Evolutionary conservation across 1,140 invertebrate genomes (phyloP).

Genomic region (Pomacea maculata): DNA sequence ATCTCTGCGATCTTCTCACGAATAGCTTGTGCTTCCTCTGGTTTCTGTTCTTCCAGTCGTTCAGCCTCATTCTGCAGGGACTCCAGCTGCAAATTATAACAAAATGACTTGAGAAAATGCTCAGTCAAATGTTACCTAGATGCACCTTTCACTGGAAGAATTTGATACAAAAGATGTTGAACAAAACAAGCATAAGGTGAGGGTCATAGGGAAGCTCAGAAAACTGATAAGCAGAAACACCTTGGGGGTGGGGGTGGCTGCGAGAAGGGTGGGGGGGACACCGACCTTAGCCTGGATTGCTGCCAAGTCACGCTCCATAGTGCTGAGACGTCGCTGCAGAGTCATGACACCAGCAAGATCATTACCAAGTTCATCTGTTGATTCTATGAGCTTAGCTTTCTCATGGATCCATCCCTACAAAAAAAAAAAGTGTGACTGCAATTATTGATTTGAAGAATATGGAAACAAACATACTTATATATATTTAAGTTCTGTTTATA

Average conservation of each 20-base stretch:
- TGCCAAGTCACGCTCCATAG: constrained; percentile 98
- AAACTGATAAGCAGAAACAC: too few relatives aligned
- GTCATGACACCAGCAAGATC: constrained; percentile 78
- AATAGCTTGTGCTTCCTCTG: constrained; percentile 94
- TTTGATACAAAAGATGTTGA: too few relatives aligned
- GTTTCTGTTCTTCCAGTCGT: constrained; percentile 90
- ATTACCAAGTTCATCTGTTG: constrained; percentile 92
- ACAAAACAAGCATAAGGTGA: too few relatives aligned
- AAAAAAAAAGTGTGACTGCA: background rate
- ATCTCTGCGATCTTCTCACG: constrained; percentile 91
- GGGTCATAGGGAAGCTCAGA: too few relatives aligned
- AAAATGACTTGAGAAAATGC: too few relatives aligned
- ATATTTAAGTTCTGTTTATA: too few relatives aligned
- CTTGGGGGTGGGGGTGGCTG: too few relatives aligned
- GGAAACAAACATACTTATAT: too few relatives aligned
- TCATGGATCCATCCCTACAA: constrained; percentile 94
- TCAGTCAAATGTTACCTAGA: too few relatives aligned
- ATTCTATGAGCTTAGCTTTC: constrained; percentile 96
- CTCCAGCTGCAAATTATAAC: constrained; percentile 71
- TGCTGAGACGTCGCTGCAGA: constrained; percentile 86
- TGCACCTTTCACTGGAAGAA: too few relatives aligned
- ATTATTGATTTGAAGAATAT: too few relatives aligned
- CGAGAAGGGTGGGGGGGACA: background rate
- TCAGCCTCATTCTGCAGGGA: constrained; percentile 92
- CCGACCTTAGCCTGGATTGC: constrained; percentile 92